A percentile compares a stretch with the other conserved stretches of the same genome.
These are phyloP conservation scores for Tapirus terrestris DNA, from an alignment of 2,113 vertebrate genomes.

Conservation along the genomic window DNA sequence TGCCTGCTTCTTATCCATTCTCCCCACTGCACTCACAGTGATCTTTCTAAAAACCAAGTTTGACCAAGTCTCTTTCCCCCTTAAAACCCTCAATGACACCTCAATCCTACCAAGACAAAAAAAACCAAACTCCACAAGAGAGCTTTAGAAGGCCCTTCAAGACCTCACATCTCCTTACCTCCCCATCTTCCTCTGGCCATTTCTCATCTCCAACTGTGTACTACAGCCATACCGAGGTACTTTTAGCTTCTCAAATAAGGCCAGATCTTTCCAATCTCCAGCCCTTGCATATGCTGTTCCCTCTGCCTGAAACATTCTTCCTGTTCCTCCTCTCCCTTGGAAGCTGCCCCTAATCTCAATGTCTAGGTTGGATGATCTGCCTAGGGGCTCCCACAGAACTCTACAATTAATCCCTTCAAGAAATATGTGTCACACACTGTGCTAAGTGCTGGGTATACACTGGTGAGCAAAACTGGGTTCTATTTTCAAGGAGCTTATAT, in stretches of 20 bases:
- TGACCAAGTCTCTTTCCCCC: neutral
- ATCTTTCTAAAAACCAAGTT: slow-evolving; percentile 34
- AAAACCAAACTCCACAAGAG: neutral
- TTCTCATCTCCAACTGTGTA: neutral
- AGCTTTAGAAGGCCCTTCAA: neutral
- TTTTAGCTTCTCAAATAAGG: neutral
- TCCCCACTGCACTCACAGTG: neutral
- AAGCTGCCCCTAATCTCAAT: slow-evolving; percentile 36
- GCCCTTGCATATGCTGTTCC: neutral
- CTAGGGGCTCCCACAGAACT: neutral
- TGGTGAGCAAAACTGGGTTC: slow-evolving; percentile 49
- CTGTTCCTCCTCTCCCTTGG: neutral
- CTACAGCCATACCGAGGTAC: neutral
- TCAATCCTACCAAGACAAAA: slow-evolving; percentile 50
- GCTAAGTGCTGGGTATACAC: neutral
- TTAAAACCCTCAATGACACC: neutral
- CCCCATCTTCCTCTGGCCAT: neutral
- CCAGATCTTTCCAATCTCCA: neutral
- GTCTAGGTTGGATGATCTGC: slow-evolving; percentile 11
- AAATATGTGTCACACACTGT: neutral
- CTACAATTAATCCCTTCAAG: neutral
- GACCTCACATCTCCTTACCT: neutral
- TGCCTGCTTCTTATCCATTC: neutral
- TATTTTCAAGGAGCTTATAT: slow-evolving; percentile 31
- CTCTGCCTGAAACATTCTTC: slow-evolving; percentile 1